Percentiles rank a stretch among this genome's conserved stretches.
phyloP scores from a whole-genome alignment of 2,888 invertebrate genomes.

The Tetranychus truncatus region DNA sequence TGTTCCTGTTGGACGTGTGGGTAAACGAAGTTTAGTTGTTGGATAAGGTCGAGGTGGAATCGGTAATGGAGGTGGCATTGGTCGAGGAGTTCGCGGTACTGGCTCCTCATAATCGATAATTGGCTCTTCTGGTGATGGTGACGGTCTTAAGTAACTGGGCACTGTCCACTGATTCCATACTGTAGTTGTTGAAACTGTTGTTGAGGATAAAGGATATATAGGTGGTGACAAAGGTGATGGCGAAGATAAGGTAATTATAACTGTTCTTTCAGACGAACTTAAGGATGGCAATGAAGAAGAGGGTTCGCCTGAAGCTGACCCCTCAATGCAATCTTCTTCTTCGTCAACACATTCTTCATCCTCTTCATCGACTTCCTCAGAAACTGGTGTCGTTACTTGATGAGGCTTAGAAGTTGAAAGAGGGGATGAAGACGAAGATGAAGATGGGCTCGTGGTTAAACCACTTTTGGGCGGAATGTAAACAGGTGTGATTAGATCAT shows the following conservation, averaged over 20 bases:
- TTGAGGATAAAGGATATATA: background rate
- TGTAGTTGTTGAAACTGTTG: background rate
- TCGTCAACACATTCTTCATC: constrained; percentile 49
- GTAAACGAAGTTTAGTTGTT: background rate
- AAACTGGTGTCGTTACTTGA: constrained; percentile 29
- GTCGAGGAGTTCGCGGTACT: background rate
- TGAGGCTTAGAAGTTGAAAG: constrained; percentile 41
- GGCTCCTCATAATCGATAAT: background rate
- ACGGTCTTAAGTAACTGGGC: background rate
- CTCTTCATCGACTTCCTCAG: constrained; percentile 32
- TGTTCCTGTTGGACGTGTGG: constrained; percentile 28
- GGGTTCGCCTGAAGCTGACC: constrained; percentile 52
- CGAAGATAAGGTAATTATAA: background rate
- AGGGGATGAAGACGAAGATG: background rate
- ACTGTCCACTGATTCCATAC: background rate
- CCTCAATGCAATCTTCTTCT: constrained; percentile 53
- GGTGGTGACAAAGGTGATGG: background rate
- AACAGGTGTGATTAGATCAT: constrained; percentile 79
- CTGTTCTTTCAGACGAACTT: background rate
- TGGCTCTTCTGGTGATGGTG: background rate
- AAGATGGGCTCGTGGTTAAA: background rate
- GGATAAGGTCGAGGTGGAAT: constrained; percentile 4
- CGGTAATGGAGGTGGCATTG: constrained; percentile 7
- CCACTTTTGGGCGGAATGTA: constrained; percentile 45
- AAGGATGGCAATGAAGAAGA: background rate